Evolutionary conservation across 2,888 invertebrate genomes (phyloP), one percentile per base, ranked within the genome.

Genomic region (Apodemia zela): DNA sequence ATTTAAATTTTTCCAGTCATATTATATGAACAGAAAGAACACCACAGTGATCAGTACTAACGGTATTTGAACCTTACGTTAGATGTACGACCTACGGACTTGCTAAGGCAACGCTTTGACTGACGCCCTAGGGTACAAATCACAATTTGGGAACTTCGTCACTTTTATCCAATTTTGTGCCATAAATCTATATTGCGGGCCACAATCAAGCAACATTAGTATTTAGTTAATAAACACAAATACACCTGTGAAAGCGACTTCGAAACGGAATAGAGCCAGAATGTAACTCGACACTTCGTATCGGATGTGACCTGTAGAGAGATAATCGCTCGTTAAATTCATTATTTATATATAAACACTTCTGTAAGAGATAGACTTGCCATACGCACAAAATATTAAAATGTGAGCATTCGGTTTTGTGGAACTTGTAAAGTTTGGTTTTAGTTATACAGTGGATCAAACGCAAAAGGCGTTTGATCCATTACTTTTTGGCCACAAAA

Each of bases 281-380:
- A 54, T 25, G 25, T 21, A 54, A 54, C 54, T 54, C 54, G 54
- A 54, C 13, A 51, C 49, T 8, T 60, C 60, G 59, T 13, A 13
- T 63, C 63, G 47, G 51, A 64, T 66, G 59, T 49, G 63, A 64
- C 63, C 64, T 42, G 64, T 38, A 61, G 61, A 67, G 15, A 42
- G 63, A 65, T 63, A 64, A 63, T 62, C 64, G 59, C 58, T 59
- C 64, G 66, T 65, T 64, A 58, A 60, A 66, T 63, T 65, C 64
- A 65, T 63, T 60, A 59, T 58, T 47, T 68, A 66, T 67, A 68
- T 65, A 6, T 54, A 54, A 21, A 54, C 2, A 51, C 21, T 54
- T 54, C 13, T 51, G 3, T 51, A 51, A 25, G 2, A 51, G 51
- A 13, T 49, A 49, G 42, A 49, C 21, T 21, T 25, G 25, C 13